A percentile compares a stretch with the other conserved stretches of the same genome.
Evolutionary conservation across 2,113 vertebrate species (phyloP).

Genomic region (Petaurus breviceps): DNA sequence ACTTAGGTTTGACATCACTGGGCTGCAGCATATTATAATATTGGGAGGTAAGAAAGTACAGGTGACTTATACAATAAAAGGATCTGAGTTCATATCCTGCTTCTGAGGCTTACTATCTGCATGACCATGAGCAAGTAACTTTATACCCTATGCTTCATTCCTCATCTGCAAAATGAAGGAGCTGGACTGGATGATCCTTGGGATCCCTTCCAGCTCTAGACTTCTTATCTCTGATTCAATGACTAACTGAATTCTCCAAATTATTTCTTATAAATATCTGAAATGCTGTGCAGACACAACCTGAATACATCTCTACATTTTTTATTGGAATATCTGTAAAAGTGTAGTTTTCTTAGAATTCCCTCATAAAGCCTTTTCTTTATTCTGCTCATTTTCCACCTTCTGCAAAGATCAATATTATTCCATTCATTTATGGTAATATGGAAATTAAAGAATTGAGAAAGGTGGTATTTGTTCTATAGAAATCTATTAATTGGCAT

Average conservation of each 20-base stretch:
- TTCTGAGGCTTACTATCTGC: not conserved
- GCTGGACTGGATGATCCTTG: not conserved
- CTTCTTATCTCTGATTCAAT: not conserved
- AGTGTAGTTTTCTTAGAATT: slow-evolving; percentile 39
- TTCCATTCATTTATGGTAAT: slow-evolving; percentile 19
- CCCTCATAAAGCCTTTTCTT: slow-evolving; percentile 14
- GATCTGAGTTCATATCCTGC: not conserved
- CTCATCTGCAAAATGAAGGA: not conserved
- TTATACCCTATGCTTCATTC: not conserved
- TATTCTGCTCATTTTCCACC: slow-evolving; percentile 23
- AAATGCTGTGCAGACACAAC: slow-evolving; percentile 16
- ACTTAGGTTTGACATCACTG: not conserved
- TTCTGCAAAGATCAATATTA: slow-evolving; percentile 7
- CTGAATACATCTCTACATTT: slow-evolving; percentile 14
- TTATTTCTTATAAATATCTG: not conserved
- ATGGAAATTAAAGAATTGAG: slow-evolving; percentile 30
- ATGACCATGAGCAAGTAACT: not conserved
- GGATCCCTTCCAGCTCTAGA: not conserved
- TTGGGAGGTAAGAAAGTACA: not conserved
- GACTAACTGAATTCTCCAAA: not conserved
- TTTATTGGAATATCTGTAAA: slow-evolving; percentile 28
- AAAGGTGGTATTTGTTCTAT: slow-evolving; percentile 27
- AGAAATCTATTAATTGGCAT: slow-evolving; percentile 20
- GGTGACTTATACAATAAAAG: not conserved
- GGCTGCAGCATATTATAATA: not conserved